Conservation (phyloP, 2,888 invertebrate genomes). For the Nezara viridula region DNA sequence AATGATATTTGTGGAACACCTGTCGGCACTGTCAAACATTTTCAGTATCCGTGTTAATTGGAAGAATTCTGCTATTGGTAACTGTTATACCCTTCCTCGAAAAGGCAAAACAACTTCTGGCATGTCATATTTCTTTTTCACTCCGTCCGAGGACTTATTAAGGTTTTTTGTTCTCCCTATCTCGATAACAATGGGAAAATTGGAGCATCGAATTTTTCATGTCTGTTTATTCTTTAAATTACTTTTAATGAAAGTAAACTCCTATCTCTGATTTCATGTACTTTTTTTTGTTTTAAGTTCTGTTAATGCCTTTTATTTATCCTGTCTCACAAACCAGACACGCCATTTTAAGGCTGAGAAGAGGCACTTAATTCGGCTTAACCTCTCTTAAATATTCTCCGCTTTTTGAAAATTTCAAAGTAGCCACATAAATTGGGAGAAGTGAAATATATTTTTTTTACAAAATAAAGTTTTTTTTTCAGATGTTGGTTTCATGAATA, state of each 20-base stretch:
- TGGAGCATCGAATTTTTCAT: background rate
- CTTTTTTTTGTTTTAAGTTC: background rate
- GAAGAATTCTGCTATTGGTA: background rate
- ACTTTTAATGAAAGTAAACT: background rate
- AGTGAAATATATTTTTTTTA: background rate
- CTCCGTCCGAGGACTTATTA: background rate
- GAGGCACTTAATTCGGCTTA: background rate
- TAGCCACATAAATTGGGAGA: background rate
- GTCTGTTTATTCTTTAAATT: background rate
- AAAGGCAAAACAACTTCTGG: background rate
- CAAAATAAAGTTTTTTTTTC: no score
- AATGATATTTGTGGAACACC: background rate
- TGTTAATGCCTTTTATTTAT: background rate
- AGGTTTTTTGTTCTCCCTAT: background rate
- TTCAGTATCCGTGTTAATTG: background rate
- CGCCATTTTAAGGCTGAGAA: background rate
- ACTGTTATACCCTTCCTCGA: background rate
- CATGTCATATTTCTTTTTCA: background rate
- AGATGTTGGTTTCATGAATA: no score
- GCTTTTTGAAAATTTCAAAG: background rate
- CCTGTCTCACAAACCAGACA: background rate
- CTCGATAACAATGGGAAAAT: background rate
- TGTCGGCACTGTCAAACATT: background rate
- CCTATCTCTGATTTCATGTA: background rate
- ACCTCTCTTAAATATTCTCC: background rate